phyloP scores from a whole-genome alignment of 64 coral and sea anemone genomes.

The Montipora foliosa region DNA sequence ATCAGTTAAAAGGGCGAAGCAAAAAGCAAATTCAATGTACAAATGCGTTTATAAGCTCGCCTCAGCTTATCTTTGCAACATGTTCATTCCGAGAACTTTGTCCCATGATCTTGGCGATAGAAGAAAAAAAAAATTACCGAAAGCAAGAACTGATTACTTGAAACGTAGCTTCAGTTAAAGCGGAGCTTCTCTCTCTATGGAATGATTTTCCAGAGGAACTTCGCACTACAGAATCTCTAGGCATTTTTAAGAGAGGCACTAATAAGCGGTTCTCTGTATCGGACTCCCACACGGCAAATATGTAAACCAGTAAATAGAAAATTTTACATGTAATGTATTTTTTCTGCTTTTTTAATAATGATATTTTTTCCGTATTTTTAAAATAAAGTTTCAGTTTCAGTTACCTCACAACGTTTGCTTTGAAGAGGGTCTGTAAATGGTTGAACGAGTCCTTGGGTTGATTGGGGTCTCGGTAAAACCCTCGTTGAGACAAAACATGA shows the following conservation, averaged over 20 bases:
- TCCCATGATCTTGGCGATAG: neutral
- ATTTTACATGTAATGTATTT: neutral
- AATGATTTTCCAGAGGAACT: slow-evolving; percentile 27
- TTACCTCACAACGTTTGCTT: too few relatives aligned
- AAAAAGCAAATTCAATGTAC: too few relatives aligned
- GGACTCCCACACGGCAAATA: neutral
- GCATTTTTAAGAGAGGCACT: neutral
- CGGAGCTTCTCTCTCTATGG: neutral
- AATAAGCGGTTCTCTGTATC: neutral
- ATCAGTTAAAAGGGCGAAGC: neutral
- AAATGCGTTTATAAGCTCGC: neutral
- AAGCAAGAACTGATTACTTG: neutral
- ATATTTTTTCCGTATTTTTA: neutral
- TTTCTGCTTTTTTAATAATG: neutral
- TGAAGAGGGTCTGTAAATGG: too few relatives aligned
- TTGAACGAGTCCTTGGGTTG: too few relatives aligned
- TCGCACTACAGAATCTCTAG: neutral
- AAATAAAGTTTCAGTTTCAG: neutral
- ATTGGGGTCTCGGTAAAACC: too few relatives aligned
- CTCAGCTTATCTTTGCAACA: slow-evolving; percentile 27
- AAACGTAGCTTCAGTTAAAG: slow-evolving; percentile 39
- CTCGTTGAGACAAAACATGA: too few relatives aligned
- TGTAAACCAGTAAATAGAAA: neutral
- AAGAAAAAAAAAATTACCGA: neutral
- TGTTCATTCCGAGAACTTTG: neutral